Base-by-base conservation (phyloP, 2,888 invertebrate genomes). In the Phalangium opilio region DNA sequence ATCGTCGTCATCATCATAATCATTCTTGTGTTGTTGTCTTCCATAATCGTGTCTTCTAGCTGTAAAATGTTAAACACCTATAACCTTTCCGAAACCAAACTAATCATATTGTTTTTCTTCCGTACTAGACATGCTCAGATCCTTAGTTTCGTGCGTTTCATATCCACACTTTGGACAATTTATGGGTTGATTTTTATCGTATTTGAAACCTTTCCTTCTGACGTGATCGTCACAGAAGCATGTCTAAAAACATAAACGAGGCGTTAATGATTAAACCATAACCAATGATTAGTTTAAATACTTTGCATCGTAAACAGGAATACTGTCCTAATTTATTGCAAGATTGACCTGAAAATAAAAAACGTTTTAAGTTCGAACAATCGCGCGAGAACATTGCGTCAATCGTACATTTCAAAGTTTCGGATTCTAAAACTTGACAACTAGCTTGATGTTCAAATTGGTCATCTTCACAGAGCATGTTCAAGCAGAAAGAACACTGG, bases 211-310 rank as follows among this genome's bases (percentile, higher is more conserved):
- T 70, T 86, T 86, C 52, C 93, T 78, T 47, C 81, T 76, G 50
- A 93, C 90, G 70, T 95, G 93, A 70, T 93, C 93, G 61, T 91
- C 91, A 68, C 93, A 95, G 70, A 84, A 95, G 67, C 91, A 93
- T 3, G 81, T 82, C 65, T 67, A 54, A 3, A 53, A 47, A 34
- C 10, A 41, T 17, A 40, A 51, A 38, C 2, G 3, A 34, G 14
- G 4, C 12, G 35, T 14, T 3, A n/a, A n/a, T n/a, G n/a, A n/a
- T n/a, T n/a, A n/a, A n/a, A n/a, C n/a, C n/a, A n/a, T n/a, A n/a
- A n/a, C n/a, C n/a, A n/a, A n/a, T n/a, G n/a, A 27, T 27, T 27
- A 27, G 8, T n/a, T n/a, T 27, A 41, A 58, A 51, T 58, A 67
- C 67, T 71, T 95, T 95, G 71, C 95, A 95, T 60, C 86, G 78